A percentile compares a stretch with the other conserved stretches of the same genome.
phyloP scores from a whole-genome alignment of 2,113 vertebrate genomes.

The Phaetusa simplex region DNA sequence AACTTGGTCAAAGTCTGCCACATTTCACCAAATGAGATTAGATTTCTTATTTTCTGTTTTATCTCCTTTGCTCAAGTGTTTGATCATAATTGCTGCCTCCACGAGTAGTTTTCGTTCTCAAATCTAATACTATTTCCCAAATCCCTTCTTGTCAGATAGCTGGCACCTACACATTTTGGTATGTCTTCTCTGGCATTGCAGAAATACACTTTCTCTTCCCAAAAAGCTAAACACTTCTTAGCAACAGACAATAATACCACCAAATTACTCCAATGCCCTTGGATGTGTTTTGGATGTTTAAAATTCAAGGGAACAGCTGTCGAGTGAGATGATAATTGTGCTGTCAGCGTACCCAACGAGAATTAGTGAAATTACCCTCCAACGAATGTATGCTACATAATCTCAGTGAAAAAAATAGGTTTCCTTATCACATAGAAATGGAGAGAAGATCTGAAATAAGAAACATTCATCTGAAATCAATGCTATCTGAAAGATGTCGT shows the following conservation, averaged over 20 bases:
- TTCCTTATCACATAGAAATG: not conserved
- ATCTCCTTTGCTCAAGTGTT: not conserved
- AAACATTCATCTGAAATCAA: not conserved
- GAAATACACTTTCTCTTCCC: not conserved
- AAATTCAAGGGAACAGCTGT: slow-evolving; percentile 40
- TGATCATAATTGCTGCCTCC: not conserved
- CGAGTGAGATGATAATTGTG: slow-evolving; percentile 31
- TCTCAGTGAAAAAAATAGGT: not conserved
- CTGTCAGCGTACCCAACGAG: not conserved
- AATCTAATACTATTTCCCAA: not conserved
- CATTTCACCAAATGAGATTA: not conserved
- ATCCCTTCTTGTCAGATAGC: not conserved
- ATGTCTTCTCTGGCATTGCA: not conserved
- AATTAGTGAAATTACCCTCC: slow-evolving; percentile 28
- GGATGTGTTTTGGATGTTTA: slow-evolving; percentile 3
- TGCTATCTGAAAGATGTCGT: not conserved
- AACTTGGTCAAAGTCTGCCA: not conserved
- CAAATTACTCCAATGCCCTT: not conserved
- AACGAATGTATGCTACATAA: not conserved
- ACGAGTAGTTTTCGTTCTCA: not conserved
- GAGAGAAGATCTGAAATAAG: not conserved
- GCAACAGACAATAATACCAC: not conserved
- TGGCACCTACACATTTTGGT: not conserved
- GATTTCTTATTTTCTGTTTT: not conserved
- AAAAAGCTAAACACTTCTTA: not conserved